Evolutionary conservation across 2,113 vertebrate species (phyloP).

Genomic region (Tympanuchus pallidicinctus): DNA sequence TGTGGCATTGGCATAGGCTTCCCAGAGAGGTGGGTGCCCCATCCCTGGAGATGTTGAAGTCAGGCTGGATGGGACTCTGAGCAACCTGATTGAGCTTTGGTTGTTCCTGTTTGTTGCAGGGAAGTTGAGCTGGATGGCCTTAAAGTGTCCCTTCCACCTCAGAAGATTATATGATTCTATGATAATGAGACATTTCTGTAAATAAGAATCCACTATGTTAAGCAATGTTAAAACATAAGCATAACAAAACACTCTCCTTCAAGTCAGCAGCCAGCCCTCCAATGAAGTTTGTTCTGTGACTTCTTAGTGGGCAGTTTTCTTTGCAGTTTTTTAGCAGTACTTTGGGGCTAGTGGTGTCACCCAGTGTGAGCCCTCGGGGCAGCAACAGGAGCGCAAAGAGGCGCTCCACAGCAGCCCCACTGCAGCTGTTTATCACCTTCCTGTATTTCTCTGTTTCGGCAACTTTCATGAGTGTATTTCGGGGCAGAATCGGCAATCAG

Average conservation of each 20-base stretch:
- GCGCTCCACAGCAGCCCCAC: too few relatives aligned
- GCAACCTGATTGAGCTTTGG: too few relatives aligned
- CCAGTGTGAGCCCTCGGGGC: background rate
- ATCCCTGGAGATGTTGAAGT: too few relatives aligned
- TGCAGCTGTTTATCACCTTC: background rate
- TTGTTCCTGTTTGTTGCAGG: too few relatives aligned
- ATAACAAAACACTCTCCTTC: background rate
- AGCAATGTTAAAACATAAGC: background rate
- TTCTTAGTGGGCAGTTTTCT: background rate
- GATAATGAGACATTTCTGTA: background rate
- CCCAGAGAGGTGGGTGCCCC: too few relatives aligned
- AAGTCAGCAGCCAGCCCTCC: background rate
- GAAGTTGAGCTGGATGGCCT: too few relatives aligned
- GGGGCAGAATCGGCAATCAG: background rate
- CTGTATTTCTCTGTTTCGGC: background rate
- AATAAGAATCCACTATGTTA: background rate
- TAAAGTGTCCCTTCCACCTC: too few relatives aligned
- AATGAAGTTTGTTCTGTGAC: background rate
- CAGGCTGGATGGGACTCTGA: too few relatives aligned
- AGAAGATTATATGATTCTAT: too few relatives aligned
- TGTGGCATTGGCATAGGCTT: too few relatives aligned
- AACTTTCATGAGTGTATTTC: background rate
- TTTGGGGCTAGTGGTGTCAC: background rate
- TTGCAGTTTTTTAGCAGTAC: background rate
- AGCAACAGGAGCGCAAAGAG: background rate